Evolutionary conservation across 1,140 invertebrate genomes (phyloP), one percentile per base, ranked within the genome.

Genomic region (Psix sp.): DNA sequence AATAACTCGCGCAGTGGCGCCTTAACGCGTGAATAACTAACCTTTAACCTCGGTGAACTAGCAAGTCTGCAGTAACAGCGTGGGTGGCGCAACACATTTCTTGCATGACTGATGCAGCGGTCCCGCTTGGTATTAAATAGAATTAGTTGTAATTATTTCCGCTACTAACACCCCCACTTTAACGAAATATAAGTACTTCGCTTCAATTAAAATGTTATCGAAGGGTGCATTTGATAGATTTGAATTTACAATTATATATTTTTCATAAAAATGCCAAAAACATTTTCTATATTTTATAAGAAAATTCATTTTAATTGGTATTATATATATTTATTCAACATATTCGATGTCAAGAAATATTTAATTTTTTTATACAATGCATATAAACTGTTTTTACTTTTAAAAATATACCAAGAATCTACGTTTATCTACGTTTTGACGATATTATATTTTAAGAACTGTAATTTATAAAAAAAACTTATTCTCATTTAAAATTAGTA

Each of bases 1-100:
- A 84, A 84, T 84, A 82, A 84, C 78, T 82, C 75, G 63, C 74
- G 73, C 77, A 71, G 80, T 84, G 84, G 84, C 84, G 84, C 82
- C 82, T 83, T 81, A 77, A 82, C 80, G 84, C 84, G 75, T 83
- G 81, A 84, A 84, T 84, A 82, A 82, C 77, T 80, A 83, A 83
- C 80, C 79, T 82, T 80, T 85, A 80, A 75, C 78, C 79, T 56
- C 74, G 31, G 17, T 42, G 66, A 72, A 65, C 62, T 65, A 71
- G 70, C 43, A 62, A 63, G 73, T 74, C 74, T 68, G 68, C 39
- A 40, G 46, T 60, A 46, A 31, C 73, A 35, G 71, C 74, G 76
- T 80, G 82, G 82, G 82, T 82, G 82, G 82, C 77, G 79, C 67
- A 78, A 54, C 68, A 73, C 52, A 80, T 83, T 85, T 84, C 81